phyloP scores from a whole-genome alignment of 1,140 invertebrate species.

The Nylanderia fulva region DNA sequence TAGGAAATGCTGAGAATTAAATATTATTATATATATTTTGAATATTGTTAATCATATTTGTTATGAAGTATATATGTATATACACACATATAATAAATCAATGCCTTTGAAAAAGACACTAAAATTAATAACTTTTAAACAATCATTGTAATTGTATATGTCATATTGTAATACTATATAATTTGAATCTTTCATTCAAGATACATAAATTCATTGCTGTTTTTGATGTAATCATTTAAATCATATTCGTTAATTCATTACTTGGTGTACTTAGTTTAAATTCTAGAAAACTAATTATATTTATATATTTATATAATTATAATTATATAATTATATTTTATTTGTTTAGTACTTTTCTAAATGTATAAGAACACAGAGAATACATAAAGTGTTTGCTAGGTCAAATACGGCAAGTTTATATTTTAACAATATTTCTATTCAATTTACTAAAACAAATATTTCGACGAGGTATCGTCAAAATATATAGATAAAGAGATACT shows the following conservation, averaged over 20 bases:
- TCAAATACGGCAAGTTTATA: constrained; percentile 9
- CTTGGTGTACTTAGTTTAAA: neutral
- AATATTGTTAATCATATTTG: constrained; percentile 30
- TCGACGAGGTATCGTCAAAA: neutral
- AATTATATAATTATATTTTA: neutral
- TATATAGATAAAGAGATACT: neutral
- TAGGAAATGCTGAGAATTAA: constrained; percentile 17
- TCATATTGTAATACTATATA: neutral
- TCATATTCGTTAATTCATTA: neutral
- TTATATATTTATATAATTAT: no score
- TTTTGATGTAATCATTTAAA: neutral
- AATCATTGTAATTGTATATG: neutral
- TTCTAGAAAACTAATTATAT: neutral
- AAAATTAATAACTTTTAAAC: no score
- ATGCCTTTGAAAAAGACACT: constrained; percentile 10
- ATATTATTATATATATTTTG: neutral
- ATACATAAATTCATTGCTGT: neutral
- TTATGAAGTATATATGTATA: constrained; percentile 3
- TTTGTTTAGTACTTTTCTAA: neutral
- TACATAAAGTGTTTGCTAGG: neutral
- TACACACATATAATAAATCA: neutral
- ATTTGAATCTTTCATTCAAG: neutral
- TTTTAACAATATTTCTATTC: constrained; percentile 12
- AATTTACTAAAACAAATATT: neutral
- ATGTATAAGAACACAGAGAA: neutral